Evolutionary conservation across 2,113 vertebrate genomes (phyloP).

Genomic region (Dasypus novemcinctus): DNA sequence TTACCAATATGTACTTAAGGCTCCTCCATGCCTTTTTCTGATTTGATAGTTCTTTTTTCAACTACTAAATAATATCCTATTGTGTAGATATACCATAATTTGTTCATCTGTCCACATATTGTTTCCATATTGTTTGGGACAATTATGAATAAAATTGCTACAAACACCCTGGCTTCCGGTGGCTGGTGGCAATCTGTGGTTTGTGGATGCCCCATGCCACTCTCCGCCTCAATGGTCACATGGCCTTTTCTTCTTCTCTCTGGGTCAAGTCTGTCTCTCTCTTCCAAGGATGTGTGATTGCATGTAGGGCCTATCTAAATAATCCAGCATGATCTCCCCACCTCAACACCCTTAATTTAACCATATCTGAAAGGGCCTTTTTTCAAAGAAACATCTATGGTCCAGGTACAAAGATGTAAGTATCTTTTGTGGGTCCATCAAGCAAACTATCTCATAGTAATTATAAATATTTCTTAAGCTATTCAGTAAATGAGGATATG

Average conservation of each 20-base stretch:
- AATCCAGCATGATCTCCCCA: background rate
- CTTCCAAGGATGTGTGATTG: background rate
- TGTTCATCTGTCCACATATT: background rate
- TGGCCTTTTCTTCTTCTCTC: background rate
- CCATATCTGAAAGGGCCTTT: background rate
- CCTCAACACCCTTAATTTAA: background rate
- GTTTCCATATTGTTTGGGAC: background rate
- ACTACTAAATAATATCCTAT: background rate
- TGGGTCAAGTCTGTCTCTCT: background rate
- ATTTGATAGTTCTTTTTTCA: background rate
- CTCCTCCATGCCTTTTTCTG: background rate
- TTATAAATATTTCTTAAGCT: constrained; percentile 13
- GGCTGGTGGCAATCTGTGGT: background rate
- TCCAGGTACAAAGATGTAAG: background rate
- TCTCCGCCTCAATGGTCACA: background rate
- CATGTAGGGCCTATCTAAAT: fast-evolving
- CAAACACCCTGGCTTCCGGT: background rate
- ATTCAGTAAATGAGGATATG: background rate
- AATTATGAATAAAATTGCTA: background rate
- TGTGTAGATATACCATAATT: background rate
- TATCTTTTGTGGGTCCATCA: background rate
- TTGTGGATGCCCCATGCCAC: background rate
- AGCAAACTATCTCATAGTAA: background rate
- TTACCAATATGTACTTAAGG: background rate
- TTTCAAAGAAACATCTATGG: background rate